Base-by-base conservation (phyloP, 2,888 invertebrate species). In the Corbicula japonica region DNA sequence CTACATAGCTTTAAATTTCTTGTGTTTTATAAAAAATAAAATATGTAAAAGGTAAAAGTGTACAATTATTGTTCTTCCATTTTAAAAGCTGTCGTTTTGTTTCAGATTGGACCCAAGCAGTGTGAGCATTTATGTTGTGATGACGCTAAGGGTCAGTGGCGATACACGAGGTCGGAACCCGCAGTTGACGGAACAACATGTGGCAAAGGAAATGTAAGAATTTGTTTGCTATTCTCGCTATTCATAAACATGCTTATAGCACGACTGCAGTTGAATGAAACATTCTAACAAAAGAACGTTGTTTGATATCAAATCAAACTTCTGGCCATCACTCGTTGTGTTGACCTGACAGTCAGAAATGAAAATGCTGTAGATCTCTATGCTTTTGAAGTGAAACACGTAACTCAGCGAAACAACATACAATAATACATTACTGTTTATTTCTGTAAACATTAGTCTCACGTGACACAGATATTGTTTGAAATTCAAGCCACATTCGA, bases 121-220 rank as follows among this genome's bases (percentile, higher is more conserved):
- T 90, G 90, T 76, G 86, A 87, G 68, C 86, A 87, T 68, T 70
- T 90, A 58, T 90, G 90, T 44, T 90, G 90, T 80, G 89, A 90
- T 76, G 88, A 88, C 52, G 81, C 86, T 12, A 86, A 87, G 21
- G 86, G 88, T n/a, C 86, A 88, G 60, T 88, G 88, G 85, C 76
- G 88, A 48, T 88, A 89, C 44, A 86, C 88, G 12, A 65, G 90
- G 58, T 88, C 87, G 5, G 87, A 89, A 68, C 90, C 90, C 32
- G 89, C 90, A 1, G 90, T 89, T 12, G 89, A 90, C 35, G 90
- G 90, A 15, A 89, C 89, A 12, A 48, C 78, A 1, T 90, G 90
- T 68, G 89, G 90, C 18, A 76, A 76, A 28, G 78, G 79, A 68
- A 86, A 83, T 75, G 90, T 90, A 77, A 65, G 80, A 69, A 10